Base-by-base conservation (phyloP, 2,888 invertebrate species). In the Parnassius glacialis region DNA sequence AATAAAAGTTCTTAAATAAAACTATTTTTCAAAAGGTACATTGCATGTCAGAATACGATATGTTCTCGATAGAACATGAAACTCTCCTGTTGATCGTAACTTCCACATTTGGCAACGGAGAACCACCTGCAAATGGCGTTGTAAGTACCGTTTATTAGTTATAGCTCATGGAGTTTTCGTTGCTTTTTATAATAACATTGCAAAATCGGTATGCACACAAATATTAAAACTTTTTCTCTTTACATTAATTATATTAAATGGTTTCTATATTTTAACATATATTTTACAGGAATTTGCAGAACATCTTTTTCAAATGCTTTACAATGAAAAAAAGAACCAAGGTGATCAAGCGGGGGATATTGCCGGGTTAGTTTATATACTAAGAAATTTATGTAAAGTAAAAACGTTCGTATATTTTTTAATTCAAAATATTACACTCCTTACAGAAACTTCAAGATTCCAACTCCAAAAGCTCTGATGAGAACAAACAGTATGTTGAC, bases 51-150 rank as follows among this genome's bases (percentile, higher is more conserved):
- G 97, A 98, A 68, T 99, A 98, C 81, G 98, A 98, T 78, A 95
- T 97, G 80, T 96, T 96, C 67, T 97, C 96, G 70, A 96, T 99
- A 77, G 98, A 98, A 85, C 98, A 98, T 79, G 98, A 98, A 86
- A 97, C 97, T 9, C 89, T 99, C 42, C 90, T 98, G 3, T 85
- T 99, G 61, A 96, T 98, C 25, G 96, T 98, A 11, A 97, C 98
- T 20, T 98, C 98, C 10, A 99, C 98, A 0, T 98, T 98, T 81
- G 98, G 98, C 10, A 98, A 98, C 80, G 98, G 98, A 1, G 98
- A 98, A 90, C 97, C 98, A 20, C 98, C 98, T 1, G 98, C 98
- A 80, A 98, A 98, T 84, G 98, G 98, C 68, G 96, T 96, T 92
- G 97, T 97, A 88, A 87, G 92, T 86, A 65, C 20, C 65, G 55